Evolutionary conservation across 2,797 vertebrate genomes (phyloP), one percentile per base, ranked within the genome.

Genomic region (Melanogrammus aeglefinus): DNA sequence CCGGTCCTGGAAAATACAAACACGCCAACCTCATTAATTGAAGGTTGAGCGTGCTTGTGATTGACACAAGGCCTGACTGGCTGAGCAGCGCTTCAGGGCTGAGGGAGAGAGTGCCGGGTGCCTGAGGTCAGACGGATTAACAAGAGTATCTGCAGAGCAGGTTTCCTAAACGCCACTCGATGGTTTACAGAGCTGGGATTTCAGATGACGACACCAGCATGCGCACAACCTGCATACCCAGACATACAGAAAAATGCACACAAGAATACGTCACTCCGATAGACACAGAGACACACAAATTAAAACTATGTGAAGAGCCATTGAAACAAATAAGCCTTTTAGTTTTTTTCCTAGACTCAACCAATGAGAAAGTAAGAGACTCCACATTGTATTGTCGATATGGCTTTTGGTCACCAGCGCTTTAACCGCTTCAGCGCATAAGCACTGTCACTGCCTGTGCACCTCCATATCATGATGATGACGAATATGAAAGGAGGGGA

Each of bases 1-100:
- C 39, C 79, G 81, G 71, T 9, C 82, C 66, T n/a, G 21, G 72
- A 79, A 89, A 91, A 91, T 87, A 78, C 79, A 83, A 84, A 80
- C 78, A 41, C 75, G 83, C n/a, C n/a, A 81, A 86, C 82, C 77
- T 84, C 80, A 78, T 78, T 78, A 69, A 81, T 81, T 33, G 75
- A 76, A 0, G 24, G 73, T 13, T 69, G 76, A 82, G 79, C 76
- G 80, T 75, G 74, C 74, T 57, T 71, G n/a, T 74, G 76, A 76
- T 71, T 76, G 76, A 84, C 83, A 82, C 80, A 10, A 85, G 69
- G 39, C 73, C 81, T 72, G 79, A 76, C 35, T 21, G 47, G 83
- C 78, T 75, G 80, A 24, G 80, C 77, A 69, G 63, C 9, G 21
- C 47, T 76, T 79, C 77, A 10, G 24, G 72, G 78, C 69, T 63